Evolutionary conservation across 2,888 invertebrate species (phyloP).

Genomic region (Exephanes ischioxanthus): DNA sequence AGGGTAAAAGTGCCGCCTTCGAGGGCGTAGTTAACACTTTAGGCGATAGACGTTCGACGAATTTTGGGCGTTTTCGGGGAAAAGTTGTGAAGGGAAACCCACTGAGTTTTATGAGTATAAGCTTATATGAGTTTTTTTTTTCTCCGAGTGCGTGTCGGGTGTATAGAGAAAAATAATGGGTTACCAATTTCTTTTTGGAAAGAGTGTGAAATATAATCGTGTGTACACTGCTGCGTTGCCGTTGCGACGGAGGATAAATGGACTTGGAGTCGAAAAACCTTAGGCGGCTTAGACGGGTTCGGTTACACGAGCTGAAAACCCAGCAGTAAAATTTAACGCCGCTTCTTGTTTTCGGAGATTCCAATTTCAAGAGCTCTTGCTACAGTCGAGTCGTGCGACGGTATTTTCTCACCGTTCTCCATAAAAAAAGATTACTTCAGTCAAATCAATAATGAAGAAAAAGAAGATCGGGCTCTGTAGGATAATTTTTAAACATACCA

Average conservation of each 20-base stretch:
- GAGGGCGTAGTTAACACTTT: background rate
- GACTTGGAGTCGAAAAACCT: background rate
- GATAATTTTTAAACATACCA: no score
- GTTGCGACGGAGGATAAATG: background rate
- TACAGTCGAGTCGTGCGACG: background rate
- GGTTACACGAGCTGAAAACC: constrained; percentile 37
- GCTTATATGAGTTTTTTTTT: constrained; percentile 42
- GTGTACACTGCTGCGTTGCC: background rate
- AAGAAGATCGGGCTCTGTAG: background rate
- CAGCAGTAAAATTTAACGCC: constrained; percentile 34
- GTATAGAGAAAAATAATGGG: background rate
- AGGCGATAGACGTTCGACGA: background rate
- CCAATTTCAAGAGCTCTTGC: constrained; percentile 46
- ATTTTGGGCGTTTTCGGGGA: background rate
- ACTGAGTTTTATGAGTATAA: constrained; percentile 28
- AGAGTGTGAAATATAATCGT: constrained; percentile 23
- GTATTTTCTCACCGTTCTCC: background rate
- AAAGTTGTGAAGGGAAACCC: constrained; percentile 21
- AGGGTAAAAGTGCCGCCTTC: background rate
- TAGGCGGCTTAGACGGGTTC: constrained; percentile 30
- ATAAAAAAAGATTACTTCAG: background rate
- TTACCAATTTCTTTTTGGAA: constrained; percentile 52
- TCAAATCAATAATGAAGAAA: background rate
- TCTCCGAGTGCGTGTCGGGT: constrained; percentile 25
- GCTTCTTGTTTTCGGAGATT: constrained; percentile 3